Percentiles rank a stretch among this genome's conserved stretches.
These are phyloP conservation scores for Sminthurides aquaticus DNA, from an alignment of 2,888 invertebrate genomes.

Conservation along the genomic window DNA sequence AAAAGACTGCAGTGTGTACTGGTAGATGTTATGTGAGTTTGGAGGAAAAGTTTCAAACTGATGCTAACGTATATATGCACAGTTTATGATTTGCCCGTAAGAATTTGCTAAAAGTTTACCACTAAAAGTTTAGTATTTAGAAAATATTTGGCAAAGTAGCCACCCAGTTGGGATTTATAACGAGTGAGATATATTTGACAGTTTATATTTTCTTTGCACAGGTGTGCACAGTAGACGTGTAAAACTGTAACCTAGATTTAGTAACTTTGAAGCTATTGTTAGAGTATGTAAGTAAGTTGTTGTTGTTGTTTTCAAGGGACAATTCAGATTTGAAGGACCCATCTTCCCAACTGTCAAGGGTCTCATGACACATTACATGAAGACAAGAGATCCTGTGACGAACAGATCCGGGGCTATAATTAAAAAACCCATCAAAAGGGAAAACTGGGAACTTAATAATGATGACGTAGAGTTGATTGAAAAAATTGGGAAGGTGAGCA, in stretches of 20 bases:
- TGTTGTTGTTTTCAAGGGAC: slow-evolving; percentile 61
- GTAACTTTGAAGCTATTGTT: not conserved
- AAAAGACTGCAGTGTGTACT: too few relatives aligned
- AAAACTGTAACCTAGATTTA: not conserved
- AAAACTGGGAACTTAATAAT: slow-evolving; percentile 92
- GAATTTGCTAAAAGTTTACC: too few relatives aligned
- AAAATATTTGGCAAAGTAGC: too few relatives aligned
- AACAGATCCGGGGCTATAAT: slow-evolving; percentile 85
- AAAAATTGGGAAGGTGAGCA: slow-evolving; percentile 83
- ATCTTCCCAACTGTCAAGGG: slow-evolving; percentile 88
- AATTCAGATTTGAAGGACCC: slow-evolving; percentile 88
- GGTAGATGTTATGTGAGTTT: too few relatives aligned
- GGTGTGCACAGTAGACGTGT: too few relatives aligned
- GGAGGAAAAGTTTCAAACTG: too few relatives aligned
- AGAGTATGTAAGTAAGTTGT: slow-evolving; percentile 1
- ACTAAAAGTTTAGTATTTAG: too few relatives aligned
- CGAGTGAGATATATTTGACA: too few relatives aligned
- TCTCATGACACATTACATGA: slow-evolving; percentile 79
- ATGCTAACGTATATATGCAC: too few relatives aligned
- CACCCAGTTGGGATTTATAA: too few relatives aligned
- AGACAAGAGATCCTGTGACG: slow-evolving; percentile 79
- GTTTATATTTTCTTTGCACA: too few relatives aligned
- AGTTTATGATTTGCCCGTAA: too few relatives aligned
- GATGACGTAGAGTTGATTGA: slow-evolving; percentile 85
- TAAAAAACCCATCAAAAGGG: slow-evolving; percentile 73